A percentile compares a stretch with the other conserved stretches of the same genome.
Conservation (phyloP, 2,113 vertebrate species). For the Spea bombifrons region DNA sequence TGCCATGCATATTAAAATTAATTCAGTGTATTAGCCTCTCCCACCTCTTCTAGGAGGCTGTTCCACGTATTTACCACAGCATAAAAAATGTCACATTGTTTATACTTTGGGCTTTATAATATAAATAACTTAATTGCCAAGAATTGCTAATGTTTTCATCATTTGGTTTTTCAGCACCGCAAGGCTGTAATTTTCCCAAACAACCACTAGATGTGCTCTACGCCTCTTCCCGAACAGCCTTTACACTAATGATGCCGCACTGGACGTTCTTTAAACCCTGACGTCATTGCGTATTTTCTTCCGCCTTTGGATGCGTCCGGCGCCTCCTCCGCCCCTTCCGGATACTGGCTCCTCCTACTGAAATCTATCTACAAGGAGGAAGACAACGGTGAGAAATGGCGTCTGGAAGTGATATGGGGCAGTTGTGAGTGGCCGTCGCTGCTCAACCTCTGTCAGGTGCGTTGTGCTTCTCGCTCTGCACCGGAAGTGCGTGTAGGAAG, state of each 20-base stretch:
- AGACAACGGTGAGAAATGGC: constrained; percentile 13
- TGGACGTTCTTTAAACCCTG: neutral
- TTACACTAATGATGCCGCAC: neutral
- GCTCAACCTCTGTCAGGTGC: constrained; percentile 13
- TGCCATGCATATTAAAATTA: too few species aligned
- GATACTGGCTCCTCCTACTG: neutral
- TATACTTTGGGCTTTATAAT: too few species aligned
- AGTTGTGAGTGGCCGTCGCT: neutral
- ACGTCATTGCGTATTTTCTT: neutral
- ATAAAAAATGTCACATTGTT: too few species aligned
- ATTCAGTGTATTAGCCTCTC: too few species aligned
- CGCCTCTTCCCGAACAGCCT: too few species aligned
- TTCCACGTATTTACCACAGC: too few species aligned
- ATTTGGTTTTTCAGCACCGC: too few species aligned
- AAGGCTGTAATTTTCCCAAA: too few species aligned
- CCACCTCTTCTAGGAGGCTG: too few species aligned
- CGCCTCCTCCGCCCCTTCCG: neutral
- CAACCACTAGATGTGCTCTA: too few species aligned
- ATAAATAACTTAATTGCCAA: too few species aligned
- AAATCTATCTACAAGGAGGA: neutral
- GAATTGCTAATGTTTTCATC: too few species aligned
- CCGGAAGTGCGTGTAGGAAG: neutral
- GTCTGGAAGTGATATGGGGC: neutral
- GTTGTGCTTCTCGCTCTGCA: neutral
- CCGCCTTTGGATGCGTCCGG: constrained; percentile 16